Base-by-base conservation (phyloP, 2,797 vertebrate species). In the Bovichtus diacanthus region DNA sequence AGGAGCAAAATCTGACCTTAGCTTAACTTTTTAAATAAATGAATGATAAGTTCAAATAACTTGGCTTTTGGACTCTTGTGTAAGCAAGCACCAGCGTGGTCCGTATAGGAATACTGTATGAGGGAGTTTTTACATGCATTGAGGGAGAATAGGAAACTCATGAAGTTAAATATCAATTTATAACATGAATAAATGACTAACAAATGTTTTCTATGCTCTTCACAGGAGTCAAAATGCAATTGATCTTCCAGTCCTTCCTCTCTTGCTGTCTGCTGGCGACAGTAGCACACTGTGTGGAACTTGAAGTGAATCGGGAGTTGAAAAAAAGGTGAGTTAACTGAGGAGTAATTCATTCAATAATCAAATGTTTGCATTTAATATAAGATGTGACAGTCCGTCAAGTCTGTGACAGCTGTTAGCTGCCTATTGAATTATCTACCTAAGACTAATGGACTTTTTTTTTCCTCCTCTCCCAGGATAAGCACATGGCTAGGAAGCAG, bases 311-410 rank as follows among this genome's bases (percentile, higher is more conserved):
- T 68, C 94, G 95, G 13, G 93, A 96, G 88, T 94, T 97, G 90
- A 95, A 94, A 95, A 97, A 95, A 93, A 98, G 95, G 98, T 99
- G 90, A 97, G 97, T 81, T 68, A 44, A 70, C 54, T 72, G 21
- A 72, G 23, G 10, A 71, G 31, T 50, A n/a, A 76, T 77, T 68
- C 3, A 76, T 60, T 65, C 34, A 56, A 46, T 46, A 9, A 59
- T 74, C 2, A 65, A 71, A 51, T 44, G n/a, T 49, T 66, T 53
- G 65, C 10, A 71, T 31, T 13, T 64, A n/a, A 76, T 55, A 3
- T n/a, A 47, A 71, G 31, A 39, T 56, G 18, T 51, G 25, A 73
- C 21, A 59, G 21, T 66, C 15, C 65, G 31, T 51, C 55, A 55
- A 75, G n/a, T n/a, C 19, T 49, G 16, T 41, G 47, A 59, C 44